phyloP scores from a whole-genome alignment of 2,797 vertebrate genomes.

The Orestias chungarensis region DNA sequence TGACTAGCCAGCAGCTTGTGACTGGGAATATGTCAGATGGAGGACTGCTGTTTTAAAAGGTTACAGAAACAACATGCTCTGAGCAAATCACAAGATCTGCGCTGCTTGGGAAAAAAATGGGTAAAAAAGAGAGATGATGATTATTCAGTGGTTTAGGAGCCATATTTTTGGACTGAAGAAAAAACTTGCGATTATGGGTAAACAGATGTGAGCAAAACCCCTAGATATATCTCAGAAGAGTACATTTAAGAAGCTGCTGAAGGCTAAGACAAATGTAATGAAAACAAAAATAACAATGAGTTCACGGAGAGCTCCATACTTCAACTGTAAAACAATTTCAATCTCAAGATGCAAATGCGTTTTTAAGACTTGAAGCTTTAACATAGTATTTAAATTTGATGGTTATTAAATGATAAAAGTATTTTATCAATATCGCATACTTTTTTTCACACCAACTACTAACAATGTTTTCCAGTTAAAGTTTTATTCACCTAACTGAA shows the following conservation, averaged over 20 bases:
- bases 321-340: not conserved
- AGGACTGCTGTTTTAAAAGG: constrained; percentile 78
- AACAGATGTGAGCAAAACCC: not conserved
- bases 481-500: not conserved
- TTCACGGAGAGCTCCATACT: not conserved
- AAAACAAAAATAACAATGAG: not conserved
- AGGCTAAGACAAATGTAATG: not conserved
- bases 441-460: not conserved
- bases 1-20: constrained; percentile 78
- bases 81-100: constrained; percentile 83
- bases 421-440: not conserved
- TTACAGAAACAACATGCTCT: constrained; percentile 77
- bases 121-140: constrained; percentile 40
- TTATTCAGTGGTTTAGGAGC: constrained; percentile 28
- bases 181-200: constrained; percentile 19
- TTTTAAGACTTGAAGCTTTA: not conserved
- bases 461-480: not conserved
- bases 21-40: constrained; percentile 71
- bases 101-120: constrained; percentile 31
- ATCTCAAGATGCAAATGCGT: not conserved
- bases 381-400: not conserved
- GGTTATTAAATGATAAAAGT: not conserved
- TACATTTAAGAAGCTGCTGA: not conserved
- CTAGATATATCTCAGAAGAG: not conserved
- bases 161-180: constrained; percentile 45